phyloP scores from a whole-genome alignment of 2,888 invertebrate genomes.

The Brachylomia viminalis region DNA sequence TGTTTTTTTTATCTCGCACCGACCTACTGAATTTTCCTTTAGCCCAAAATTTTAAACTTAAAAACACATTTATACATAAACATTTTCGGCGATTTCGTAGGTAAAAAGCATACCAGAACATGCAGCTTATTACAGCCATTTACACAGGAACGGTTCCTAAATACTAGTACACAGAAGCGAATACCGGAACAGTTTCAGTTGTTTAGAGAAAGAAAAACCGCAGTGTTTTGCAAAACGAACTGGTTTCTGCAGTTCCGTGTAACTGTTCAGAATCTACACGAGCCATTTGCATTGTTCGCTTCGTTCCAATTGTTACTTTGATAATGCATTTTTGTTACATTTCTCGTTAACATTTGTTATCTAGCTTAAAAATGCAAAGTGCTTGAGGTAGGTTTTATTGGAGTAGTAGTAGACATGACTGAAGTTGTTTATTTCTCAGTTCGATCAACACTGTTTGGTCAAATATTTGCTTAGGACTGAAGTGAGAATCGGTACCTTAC shows the following conservation, averaged over 20 bases:
- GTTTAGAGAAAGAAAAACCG: constrained; percentile 58
- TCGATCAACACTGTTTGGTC: constrained; percentile 6
- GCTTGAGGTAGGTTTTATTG: constrained; percentile 1
- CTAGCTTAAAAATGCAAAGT: constrained; percentile 33
- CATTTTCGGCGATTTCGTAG: no score
- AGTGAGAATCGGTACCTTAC: not conserved
- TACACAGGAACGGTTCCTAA: constrained; percentile 28
- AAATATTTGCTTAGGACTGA: constrained; percentile 16
- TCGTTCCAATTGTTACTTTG: constrained; percentile 50
- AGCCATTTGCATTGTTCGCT: constrained; percentile 57
- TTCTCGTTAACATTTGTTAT: constrained; percentile 31
- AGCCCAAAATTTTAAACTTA: not conserved
- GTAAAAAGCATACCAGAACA: constrained; percentile 36
- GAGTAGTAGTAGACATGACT: constrained; percentile 6
- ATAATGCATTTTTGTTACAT: constrained; percentile 47
- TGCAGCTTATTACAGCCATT: constrained; percentile 26
- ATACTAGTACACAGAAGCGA: constrained; percentile 14
- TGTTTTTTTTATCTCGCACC: not conserved
- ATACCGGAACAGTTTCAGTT: constrained; percentile 53
- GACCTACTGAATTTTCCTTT: not conserved
- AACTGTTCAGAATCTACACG: constrained; percentile 52
- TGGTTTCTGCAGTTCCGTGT: constrained; percentile 36
- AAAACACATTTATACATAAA: no score
- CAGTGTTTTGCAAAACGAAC: constrained; percentile 46
- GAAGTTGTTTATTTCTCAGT: not conserved